Evolutionary conservation across 2,113 vertebrate genomes (phyloP).

Genomic region (Brienomyrus brachyistius): DNA sequence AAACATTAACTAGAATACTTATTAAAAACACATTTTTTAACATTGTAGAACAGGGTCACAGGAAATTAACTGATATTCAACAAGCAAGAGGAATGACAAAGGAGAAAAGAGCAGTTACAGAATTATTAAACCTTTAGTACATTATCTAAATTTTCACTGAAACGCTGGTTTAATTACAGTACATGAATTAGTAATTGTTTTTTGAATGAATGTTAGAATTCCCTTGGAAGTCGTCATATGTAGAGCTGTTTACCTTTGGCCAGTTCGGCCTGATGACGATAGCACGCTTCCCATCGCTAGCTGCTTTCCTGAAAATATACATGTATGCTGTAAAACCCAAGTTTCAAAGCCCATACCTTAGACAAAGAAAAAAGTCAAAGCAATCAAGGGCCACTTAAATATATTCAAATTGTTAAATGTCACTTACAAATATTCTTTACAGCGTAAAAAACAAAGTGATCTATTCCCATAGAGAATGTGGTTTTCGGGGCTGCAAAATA

Average conservation of each 20-base stretch:
- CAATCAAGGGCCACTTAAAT: not conserved
- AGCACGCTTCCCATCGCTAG: slow-evolving; percentile 81
- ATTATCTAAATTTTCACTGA: not conserved
- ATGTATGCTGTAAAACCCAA: not conserved
- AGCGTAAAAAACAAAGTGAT: slow-evolving; percentile 77
- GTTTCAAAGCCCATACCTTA: not conserved
- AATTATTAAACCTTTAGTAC: not conserved
- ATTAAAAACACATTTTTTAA: not conserved
- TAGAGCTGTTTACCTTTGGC: slow-evolving; percentile 71
- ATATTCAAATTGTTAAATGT: not conserved
- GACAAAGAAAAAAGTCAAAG: not conserved
- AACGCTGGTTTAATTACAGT: not conserved
- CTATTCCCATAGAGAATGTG: slow-evolving; percentile 84
- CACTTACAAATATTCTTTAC: slow-evolving; percentile 59
- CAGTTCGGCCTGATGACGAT: slow-evolving; percentile 72
- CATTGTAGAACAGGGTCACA: not conserved
- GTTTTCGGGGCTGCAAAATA: slow-evolving; percentile 67
- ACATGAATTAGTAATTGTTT: not conserved
- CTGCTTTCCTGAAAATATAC: slow-evolving; percentile 66
- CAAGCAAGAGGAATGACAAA: not conserved
- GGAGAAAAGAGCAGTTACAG: not conserved
- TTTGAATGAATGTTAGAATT: not conserved
- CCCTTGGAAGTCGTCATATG: slow-evolving; percentile 4
- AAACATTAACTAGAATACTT: not conserved
- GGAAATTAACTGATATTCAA: not conserved